These are phyloP conservation scores for Drosophila erecta DNA, from an alignment of 1,140 invertebrate genomes.

Conservation along the genomic window DNA sequence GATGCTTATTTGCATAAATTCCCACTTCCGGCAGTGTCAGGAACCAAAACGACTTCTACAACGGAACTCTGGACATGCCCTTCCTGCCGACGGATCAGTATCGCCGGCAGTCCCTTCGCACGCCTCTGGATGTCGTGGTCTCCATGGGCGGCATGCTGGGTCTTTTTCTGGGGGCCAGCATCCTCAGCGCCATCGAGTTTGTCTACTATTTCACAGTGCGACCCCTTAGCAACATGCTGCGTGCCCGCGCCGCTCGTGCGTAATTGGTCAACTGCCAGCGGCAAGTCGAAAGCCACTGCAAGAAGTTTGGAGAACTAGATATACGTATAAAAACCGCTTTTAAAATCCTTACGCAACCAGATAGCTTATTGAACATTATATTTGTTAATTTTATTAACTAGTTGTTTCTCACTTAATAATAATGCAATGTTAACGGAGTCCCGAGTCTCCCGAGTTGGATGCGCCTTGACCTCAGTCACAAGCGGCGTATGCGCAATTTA, in stretches of 20 bases:
- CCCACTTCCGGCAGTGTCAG: neutral
- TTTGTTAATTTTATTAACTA: no score
- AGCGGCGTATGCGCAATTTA: conserved; percentile 44
- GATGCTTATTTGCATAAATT: neutral
- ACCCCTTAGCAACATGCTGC: conserved; percentile 39
- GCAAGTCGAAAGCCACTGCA: neutral
- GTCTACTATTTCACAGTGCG: conserved; percentile 84
- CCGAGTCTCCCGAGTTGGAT: neutral
- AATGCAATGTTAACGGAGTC: neutral
- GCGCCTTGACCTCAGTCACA: conserved; percentile 24
- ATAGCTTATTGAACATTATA: no score
- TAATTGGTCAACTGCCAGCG: conserved; percentile 30
- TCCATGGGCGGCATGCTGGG: conserved; percentile 85
- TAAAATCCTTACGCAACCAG: no score
- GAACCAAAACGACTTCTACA: conserved; percentile 5
- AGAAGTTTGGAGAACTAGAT: neutral
- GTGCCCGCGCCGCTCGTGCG: neutral
- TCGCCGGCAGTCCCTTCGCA: conserved; percentile 86
- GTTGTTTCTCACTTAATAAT: no score
- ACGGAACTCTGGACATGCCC: conserved; percentile 57
- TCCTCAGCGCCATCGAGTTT: conserved; percentile 85
- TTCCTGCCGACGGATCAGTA: conserved; percentile 77
- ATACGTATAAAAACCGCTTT: no score
- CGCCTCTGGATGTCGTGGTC: conserved; percentile 75
- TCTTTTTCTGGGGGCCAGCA: conserved; percentile 85